Percentiles rank a stretch among this genome's conserved stretches.
phyloP scores from a whole-genome alignment of 2,113 vertebrate species.

The Aptenodytes forsteri region DNA sequence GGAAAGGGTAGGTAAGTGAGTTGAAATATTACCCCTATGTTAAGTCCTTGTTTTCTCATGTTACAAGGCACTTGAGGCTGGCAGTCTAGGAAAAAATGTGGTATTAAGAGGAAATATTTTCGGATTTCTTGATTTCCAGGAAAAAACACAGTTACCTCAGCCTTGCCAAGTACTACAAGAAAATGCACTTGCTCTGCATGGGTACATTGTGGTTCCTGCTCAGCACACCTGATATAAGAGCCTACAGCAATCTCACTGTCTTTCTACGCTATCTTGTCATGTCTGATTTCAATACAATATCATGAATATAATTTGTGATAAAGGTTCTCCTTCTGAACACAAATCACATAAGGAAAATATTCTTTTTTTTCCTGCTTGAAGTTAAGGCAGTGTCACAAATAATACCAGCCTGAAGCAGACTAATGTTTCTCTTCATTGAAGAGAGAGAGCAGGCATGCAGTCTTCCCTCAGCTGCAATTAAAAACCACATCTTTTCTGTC shows the following conservation, averaged over 20 bases:
- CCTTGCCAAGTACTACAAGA: neutral
- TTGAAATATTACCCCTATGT: neutral
- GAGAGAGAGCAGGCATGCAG: neutral
- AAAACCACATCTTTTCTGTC: neutral
- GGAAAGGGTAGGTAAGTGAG: neutral
- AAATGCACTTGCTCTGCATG: neutral
- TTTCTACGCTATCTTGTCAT: neutral
- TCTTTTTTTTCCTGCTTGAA: neutral
- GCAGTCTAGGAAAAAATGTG: neutral
- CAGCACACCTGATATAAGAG: neutral
- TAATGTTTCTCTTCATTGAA: neutral
- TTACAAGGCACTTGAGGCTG: neutral
- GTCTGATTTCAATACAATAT: neutral
- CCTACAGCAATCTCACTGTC: neutral
- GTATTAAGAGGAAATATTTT: neutral
- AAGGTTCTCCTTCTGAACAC: neutral
- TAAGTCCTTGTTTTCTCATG: neutral
- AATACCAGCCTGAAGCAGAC: neutral
- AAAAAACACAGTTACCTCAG: neutral
- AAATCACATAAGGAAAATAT: neutral
- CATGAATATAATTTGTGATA: neutral
- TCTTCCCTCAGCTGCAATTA: neutral
- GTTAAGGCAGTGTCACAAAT: neutral
- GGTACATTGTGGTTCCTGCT: neutral
- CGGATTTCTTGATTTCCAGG: neutral